Percentiles rank a stretch among this genome's conserved stretches.
Conservation (phyloP, 2,797 vertebrate genomes). For the Catostomus latipinnis region DNA sequence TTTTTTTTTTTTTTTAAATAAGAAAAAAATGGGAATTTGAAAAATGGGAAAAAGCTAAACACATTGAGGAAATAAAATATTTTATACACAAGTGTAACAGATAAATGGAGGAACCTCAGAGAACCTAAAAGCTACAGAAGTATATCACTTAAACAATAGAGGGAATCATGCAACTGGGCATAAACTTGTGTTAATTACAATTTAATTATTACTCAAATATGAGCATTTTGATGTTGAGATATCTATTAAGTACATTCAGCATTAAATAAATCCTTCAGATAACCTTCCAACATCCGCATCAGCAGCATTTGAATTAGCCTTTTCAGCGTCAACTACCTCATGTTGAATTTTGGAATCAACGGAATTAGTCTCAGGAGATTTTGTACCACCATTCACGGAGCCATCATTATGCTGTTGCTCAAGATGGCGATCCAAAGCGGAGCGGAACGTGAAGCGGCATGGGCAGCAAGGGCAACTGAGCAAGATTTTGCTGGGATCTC, state of each 20-base stretch:
- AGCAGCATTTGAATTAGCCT: slow-evolving; percentile 41
- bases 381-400: slow-evolving; percentile 50
- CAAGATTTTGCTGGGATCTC: slow-evolving; percentile 65
- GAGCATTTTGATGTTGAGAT: slow-evolving; percentile 72
- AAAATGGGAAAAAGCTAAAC: neutral
- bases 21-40: neutral
- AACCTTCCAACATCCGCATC: slow-evolving; percentile 56
- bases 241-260: slow-evolving; percentile 77
- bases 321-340: slow-evolving; percentile 56
- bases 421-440: slow-evolving; percentile 74
- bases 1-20: neutral
- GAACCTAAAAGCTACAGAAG: neutral
- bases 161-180: neutral
- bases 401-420: slow-evolving; percentile 67
- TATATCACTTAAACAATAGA: neutral
- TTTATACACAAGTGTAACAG: neutral
- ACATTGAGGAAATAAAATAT: neutral
- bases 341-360: slow-evolving; percentile 60
- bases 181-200: slow-evolving; percentile 50
- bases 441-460: slow-evolving; percentile 71
- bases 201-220: slow-evolving; percentile 58
- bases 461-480: slow-evolving; percentile 72
- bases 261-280: slow-evolving; percentile 75
- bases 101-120: neutral
- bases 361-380: slow-evolving; percentile 43